Base-by-base conservation (phyloP, 2,113 vertebrate genomes). In the Nannospalax galili region DNA sequence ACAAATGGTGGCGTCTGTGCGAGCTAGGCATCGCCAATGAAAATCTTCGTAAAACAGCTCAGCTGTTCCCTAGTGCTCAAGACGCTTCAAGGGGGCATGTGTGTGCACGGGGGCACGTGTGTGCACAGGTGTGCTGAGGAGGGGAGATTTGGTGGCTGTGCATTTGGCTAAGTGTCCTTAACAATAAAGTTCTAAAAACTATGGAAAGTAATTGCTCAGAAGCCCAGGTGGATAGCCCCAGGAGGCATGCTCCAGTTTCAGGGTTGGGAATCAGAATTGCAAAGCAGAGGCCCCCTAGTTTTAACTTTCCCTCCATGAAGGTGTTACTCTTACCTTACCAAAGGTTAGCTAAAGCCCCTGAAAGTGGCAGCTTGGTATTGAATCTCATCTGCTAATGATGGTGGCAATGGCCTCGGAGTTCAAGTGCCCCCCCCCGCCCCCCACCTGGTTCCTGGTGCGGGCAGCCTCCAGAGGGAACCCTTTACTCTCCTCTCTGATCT, bases 381-480 rank as follows among this genome's bases (percentile, higher is more conserved):
- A 97, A 89, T 97, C 97, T 97, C 97, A 82, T 97, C 97, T 92
- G 96, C 98, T 98, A 97, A 93, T 97, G 97, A 96, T 52, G 22
- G 95, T 67, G 74, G 96, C 93, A 2, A 35, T 90, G 95, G 74
- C 81, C 88, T 90, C 56, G 73, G 48, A 81, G 96, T 95, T 97
- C 32, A 97, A 98, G 98, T 96, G 94, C 96, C 91, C 90, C 88
- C 98, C 98, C 95, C 3, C 11, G 14, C 58, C 84, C 45, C 1
- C 45, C 65, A 97, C 98, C 98, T 98, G 98, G 98, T 97, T 98
- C 99, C 97, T 98, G 98, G 98, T 97, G 93, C 98, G 96, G 98
- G 98, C 98, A 97, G 98, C 98, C 98, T 97, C 97, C 98, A 98
- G 98, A 98, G 98, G 98, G 98, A 98, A 98, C 98, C 98, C 16